Evolutionary conservation across 2,888 invertebrate genomes (phyloP).

Genomic region (Rosalia funebris): DNA sequence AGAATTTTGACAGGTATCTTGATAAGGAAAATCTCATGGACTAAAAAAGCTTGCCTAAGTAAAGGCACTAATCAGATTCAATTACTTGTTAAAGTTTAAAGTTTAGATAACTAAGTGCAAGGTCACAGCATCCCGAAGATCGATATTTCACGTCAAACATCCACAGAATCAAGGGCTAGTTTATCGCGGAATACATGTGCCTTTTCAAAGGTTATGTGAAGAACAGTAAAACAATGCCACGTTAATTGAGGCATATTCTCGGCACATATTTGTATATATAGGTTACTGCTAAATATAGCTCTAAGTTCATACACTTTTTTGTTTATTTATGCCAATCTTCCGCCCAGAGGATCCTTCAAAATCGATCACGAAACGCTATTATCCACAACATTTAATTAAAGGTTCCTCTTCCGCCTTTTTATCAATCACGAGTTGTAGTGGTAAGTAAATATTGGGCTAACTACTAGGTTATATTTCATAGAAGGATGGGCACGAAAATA

Average conservation of each 20-base stretch:
- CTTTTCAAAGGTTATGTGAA: constrained; percentile 2
- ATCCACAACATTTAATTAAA: neutral
- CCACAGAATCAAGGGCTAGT: constrained; percentile 3
- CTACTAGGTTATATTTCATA: neutral
- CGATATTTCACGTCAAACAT: constrained; percentile 21
- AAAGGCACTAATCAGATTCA: no score
- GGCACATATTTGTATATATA: neutral
- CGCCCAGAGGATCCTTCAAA: neutral
- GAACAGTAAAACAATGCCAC: no score
- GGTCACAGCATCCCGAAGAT: constrained; percentile 53
- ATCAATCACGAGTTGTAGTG: neutral
- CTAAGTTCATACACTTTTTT: neutral
- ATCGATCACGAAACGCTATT: constrained; percentile 9
- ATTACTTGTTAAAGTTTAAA: neutral
- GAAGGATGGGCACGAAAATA: no score
- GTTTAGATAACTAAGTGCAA: constrained; percentile 47
- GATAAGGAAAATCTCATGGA: no score
- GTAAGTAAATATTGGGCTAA: neutral
- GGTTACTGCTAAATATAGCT: constrained; percentile 9
- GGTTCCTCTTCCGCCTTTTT: neutral
- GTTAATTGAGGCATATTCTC: no score
- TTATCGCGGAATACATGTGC: constrained; percentile 1
- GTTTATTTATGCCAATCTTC: constrained; percentile 6
- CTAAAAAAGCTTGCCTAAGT: no score
- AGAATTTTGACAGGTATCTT: no score